Conservation (phyloP, 2,888 invertebrate species). For the Galerucella nymphaeae region DNA sequence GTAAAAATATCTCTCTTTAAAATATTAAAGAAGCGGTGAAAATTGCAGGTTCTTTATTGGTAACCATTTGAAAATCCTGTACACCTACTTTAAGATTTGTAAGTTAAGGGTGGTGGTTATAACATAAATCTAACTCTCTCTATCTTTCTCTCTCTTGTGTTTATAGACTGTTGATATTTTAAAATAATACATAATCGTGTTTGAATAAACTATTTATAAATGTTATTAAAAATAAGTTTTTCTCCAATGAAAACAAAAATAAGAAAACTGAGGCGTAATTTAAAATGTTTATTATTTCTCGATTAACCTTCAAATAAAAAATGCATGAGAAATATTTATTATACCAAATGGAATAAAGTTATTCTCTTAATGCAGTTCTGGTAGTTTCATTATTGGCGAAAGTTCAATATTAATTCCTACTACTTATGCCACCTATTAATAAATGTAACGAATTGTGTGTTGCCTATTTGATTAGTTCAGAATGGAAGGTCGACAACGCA, state of each 20-base stretch:
- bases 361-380: constrained; percentile 61
- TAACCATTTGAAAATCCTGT: not conserved
- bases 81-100: constrained; percentile 24
- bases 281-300: constrained; percentile 37
- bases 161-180: constrained; percentile 38
- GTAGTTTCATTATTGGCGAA: constrained; percentile 45
- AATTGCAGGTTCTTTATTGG: not conserved
- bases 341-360: constrained; percentile 58
- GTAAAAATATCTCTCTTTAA: constrained; percentile 4
- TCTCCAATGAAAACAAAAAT: constrained; percentile 22
- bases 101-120: constrained; percentile 43
- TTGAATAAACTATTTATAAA: constrained; percentile 40
- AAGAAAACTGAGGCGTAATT: constrained; percentile 44
- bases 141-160: constrained; percentile 34
- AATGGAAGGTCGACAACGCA: no score
- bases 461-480: no score
- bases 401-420: no score
- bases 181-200: constrained; percentile 37
- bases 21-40: not conserved
- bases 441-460: no score
- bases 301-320: constrained; percentile 16
- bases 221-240: constrained; percentile 50
- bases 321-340: constrained; percentile 38
- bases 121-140: constrained; percentile 42
- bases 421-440: no score